Percentiles rank a stretch among this genome's conserved stretches.
These are phyloP conservation scores for Chlorodrepanis virens DNA, from an alignment of 2,113 vertebrate genomes.

Conservation along the genomic window DNA sequence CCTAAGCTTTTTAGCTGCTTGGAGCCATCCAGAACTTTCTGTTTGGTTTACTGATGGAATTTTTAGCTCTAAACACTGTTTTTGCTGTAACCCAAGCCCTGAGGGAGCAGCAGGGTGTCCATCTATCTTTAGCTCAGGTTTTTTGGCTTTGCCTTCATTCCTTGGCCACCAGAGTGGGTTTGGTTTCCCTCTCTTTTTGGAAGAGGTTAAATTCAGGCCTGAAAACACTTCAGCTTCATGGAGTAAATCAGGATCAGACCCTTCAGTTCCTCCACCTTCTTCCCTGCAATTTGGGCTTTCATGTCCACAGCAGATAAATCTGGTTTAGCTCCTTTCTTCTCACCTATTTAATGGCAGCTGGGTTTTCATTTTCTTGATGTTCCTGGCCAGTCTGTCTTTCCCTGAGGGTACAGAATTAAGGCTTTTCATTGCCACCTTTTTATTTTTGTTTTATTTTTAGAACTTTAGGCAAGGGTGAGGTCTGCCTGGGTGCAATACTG, in stretches of 20 bases:
- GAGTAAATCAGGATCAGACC: neutral
- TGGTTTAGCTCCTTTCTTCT: neutral
- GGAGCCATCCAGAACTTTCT: neutral
- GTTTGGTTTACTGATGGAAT: neutral
- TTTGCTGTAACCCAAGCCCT: neutral
- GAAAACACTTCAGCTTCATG: neutral
- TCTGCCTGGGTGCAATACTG: neutral
- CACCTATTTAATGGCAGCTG: neutral
- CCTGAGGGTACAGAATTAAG: neutral
- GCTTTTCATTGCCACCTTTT: neutral
- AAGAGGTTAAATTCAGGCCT: neutral
- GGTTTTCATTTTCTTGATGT: neutral
- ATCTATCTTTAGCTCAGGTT: slow-evolving; percentile 41
- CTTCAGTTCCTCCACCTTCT: neutral
- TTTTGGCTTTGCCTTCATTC: slow-evolving; percentile 6
- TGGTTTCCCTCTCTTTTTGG: neutral
- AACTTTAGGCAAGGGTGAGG: neutral
- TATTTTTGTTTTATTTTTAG: neutral
- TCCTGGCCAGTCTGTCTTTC: neutral
- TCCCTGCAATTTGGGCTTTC: neutral
- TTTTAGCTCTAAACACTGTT: slow-evolving; percentile 11
- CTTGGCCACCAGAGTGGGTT: neutral
- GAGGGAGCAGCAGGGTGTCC: neutral
- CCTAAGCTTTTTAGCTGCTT: neutral
- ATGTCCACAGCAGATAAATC: neutral